Base-by-base conservation (phyloP, 2,113 vertebrate species). In the Phyllostomus discolor region DNA sequence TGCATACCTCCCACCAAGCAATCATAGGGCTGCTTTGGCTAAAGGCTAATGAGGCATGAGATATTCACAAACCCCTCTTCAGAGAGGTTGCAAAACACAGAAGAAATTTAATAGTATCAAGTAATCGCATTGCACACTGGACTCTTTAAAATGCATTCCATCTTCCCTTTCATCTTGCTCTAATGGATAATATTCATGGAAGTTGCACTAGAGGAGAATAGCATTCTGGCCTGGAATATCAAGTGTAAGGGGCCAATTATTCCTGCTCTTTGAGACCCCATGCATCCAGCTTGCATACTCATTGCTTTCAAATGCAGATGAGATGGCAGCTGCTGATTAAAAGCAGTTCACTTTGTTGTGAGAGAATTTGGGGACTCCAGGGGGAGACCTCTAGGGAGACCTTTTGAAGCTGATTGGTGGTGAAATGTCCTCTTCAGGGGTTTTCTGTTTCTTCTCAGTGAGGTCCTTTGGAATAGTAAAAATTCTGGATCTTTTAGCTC, bases 101-200 rank as follows among this genome's bases (percentile, higher is more conserved):
- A 88, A 86, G 67, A 82, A 92, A 91, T 91, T 50, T 92, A 94
- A 88, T 73, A 80, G 64, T 93, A 91, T 59, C 82, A 91, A 96
- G 89, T 48, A 87, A 91, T 86, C 69, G 22, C 15, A 4, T 26
- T 11, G 4, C 70, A 90, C 46, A 19, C 84, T 62, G 67, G 84
- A 62, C 76, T 95, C 76, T 67, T 97, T 95, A 35, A 88, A 86
- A 88, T 43, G 20, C 33, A 2, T 84, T 86, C 72, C 59, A 66
- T 97, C 59, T 66, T 90, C 41, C 33, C 90, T 97, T 88, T 97
- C 93, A 97, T 96, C 52, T 48, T 59, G 16, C 95, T 96, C 79
- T 96, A 94, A 69, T 91, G 57, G 79, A 50, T 91, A 83, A 93
- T 72, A 6, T 88, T 85, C 46, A 24, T 62, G 54, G 62, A 80